phyloP scores from a whole-genome alignment of 37 sponge, comb jelly and placozoan genomes.

The Geodia barretti region DNA sequence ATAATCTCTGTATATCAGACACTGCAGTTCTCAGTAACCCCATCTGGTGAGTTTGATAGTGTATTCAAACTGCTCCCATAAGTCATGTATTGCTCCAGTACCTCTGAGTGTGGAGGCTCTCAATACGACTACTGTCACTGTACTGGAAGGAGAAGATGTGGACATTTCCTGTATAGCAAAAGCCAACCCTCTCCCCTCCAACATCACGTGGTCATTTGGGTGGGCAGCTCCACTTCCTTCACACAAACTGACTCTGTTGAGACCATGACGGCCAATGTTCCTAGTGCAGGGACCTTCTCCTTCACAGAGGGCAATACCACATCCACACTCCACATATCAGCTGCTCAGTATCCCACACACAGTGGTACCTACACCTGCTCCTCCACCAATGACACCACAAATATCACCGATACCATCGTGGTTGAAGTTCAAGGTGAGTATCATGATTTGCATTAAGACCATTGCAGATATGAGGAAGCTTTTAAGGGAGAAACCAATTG shows the following conservation, averaged over 20 bases:
- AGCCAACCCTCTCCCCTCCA: slow-evolving; percentile 33
- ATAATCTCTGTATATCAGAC: not conserved
- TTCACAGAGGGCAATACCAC: slow-evolving; percentile 1
- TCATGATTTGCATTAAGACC: not conserved
- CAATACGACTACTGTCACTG: not conserved
- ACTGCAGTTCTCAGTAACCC: not conserved
- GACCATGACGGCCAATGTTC: not conserved
- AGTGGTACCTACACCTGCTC: slow-evolving; percentile 33
- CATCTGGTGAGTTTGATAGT: not conserved
- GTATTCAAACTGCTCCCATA: not conserved
- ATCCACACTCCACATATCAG: slow-evolving; percentile 20
- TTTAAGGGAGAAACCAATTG: no score
- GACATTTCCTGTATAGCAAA: slow-evolving; percentile 35
- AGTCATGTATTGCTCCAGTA: not conserved
- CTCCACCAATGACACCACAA: slow-evolving; percentile 2
- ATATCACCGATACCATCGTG: not conserved
- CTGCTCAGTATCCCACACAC: slow-evolving; percentile 25
- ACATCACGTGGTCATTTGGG: slow-evolving; percentile 38
- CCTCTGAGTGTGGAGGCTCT: not conserved
- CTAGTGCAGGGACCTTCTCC: not conserved
- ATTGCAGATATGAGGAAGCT: no score
- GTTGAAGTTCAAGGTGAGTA: not conserved
- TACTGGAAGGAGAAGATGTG: slow-evolving; percentile 25
- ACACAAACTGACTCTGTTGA: not conserved
- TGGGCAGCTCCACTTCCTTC: not conserved